A percentile compares a stretch with the other conserved stretches of the same genome.
Evolutionary conservation across 1,140 invertebrate genomes (phyloP).

Genomic region (Zaprionus kolodkinae): DNA sequence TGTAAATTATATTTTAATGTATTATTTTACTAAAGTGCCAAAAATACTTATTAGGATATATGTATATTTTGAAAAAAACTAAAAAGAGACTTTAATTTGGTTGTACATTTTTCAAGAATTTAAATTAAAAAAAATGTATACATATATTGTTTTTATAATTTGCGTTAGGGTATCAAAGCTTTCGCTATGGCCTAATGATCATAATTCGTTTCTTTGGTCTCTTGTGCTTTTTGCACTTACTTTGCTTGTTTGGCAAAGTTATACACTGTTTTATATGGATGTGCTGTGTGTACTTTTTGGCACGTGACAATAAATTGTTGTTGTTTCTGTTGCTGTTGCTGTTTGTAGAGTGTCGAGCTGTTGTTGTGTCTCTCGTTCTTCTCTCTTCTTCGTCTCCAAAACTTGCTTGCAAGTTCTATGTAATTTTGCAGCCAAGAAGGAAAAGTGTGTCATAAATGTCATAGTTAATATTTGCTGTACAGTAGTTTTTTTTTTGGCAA

Average conservation of each 20-base stretch:
- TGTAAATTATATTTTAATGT: too few relatives aligned
- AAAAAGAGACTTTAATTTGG: too few relatives aligned
- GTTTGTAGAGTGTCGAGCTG: background rate
- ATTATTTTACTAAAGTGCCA: too few relatives aligned
- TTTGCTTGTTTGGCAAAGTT: conserved; percentile 74
- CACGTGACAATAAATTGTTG: conserved; percentile 81
- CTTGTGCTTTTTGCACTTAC: conserved; percentile 63
- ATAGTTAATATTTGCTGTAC: conserved; percentile 80
- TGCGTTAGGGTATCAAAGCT: conserved; percentile 10
- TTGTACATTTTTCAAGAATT: too few relatives aligned
- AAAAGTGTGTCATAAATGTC: conserved; percentile 81
- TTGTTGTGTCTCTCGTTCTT: conserved; percentile 35
- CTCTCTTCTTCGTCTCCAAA: conserved; percentile 20
- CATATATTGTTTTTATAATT: background rate
- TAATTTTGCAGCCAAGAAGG: conserved; percentile 53
- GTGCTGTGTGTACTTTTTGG: conserved; percentile 70
- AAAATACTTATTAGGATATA: too few relatives aligned
- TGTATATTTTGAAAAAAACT: too few relatives aligned
- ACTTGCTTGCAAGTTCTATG: conserved; percentile 46
- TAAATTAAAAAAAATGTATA: too few relatives aligned
- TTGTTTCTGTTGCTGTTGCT: conserved; percentile 67
- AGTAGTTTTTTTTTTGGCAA: conserved; percentile 58
- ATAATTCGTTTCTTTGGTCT: conserved; percentile 6
- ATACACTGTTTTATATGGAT: conserved; percentile 56
- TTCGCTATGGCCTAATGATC: background rate